Percentiles rank a stretch among this genome's conserved stretches.
These are phyloP conservation scores for Cerastis leucographa DNA, from an alignment of 2,888 invertebrate genomes.

Conservation along the genomic window DNA sequence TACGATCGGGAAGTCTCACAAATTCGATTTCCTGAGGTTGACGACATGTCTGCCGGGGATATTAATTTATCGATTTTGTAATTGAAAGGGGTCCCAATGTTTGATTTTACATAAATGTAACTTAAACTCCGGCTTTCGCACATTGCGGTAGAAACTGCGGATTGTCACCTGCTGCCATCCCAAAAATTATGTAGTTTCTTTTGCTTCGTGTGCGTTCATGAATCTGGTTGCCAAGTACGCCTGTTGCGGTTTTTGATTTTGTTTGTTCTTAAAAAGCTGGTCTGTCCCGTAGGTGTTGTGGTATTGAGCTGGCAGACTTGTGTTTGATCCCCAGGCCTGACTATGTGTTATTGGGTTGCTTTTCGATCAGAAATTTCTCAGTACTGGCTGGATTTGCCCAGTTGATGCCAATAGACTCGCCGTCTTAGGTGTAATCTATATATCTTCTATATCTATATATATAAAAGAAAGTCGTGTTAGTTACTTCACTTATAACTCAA, in stretches of 20 bases:
- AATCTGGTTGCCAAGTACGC: not conserved
- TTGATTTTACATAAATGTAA: constrained; percentile 12
- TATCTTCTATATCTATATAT: too few relatives aligned
- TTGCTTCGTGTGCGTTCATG: not conserved
- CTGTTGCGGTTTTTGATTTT: not conserved
- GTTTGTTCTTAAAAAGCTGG: not conserved
- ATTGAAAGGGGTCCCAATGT: constrained; percentile 34
- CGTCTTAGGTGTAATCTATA: too few relatives aligned
- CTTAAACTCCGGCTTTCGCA: not conserved
- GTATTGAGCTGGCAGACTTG: not conserved
- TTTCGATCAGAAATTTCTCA: not conserved
- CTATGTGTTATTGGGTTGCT: too few relatives aligned
- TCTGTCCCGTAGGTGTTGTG: not conserved
- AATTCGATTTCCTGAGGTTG: constrained; percentile 50
- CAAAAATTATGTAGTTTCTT: not conserved
- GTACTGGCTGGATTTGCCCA: not conserved
- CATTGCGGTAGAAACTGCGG: not conserved
- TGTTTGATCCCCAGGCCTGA: not conserved
- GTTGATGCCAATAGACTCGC: not conserved
- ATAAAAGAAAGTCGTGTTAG: too few relatives aligned
- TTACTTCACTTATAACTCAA: too few relatives aligned
- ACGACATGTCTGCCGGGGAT: constrained; percentile 31
- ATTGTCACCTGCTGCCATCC: not conserved
- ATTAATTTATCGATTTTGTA: constrained; percentile 43
- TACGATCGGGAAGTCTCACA: constrained; percentile 47